Evolutionary conservation across 2,797 vertebrate genomes (phyloP).

Genomic region (Gobio occitaniae): DNA sequence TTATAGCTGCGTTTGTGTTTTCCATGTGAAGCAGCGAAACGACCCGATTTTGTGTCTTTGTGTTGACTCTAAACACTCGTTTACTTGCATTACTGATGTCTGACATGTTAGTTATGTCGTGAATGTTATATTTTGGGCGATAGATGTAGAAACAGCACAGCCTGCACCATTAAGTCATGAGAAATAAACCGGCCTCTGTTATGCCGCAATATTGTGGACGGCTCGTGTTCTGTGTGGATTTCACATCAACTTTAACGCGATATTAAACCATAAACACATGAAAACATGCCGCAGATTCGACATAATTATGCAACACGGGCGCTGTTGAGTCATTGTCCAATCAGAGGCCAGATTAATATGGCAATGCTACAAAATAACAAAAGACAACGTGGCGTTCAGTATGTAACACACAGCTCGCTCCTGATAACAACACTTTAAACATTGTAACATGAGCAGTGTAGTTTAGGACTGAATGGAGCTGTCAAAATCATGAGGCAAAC

Average conservation of each 20-base stretch:
- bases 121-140: background rate
- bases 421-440: background rate
- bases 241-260: background rate
- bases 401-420: background rate
- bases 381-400: constrained; percentile 5
- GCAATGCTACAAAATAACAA: constrained; percentile 25
- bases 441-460: background rate
- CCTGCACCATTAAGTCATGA: background rate
- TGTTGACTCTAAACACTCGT: background rate
- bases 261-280: constrained; percentile 1
- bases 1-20: constrained; percentile 34
- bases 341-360: constrained; percentile 22
- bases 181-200: constrained; percentile 25
- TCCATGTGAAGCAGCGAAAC: background rate
- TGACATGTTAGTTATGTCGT: constrained; percentile 30
- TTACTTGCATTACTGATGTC: background rate
- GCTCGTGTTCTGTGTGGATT: constrained; percentile 21
- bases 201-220: constrained; percentile 51
- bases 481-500: background rate
- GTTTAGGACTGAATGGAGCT: background rate
- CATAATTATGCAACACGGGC: constrained; percentile 57
- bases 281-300: constrained; percentile 4
- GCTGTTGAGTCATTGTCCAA: constrained; percentile 66
- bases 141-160: background rate
- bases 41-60: background rate